Evolutionary conservation across 2,113 vertebrate genomes (phyloP), one percentile per base, ranked within the genome.

Genomic region (Odontophorus gujanensis): DNA sequence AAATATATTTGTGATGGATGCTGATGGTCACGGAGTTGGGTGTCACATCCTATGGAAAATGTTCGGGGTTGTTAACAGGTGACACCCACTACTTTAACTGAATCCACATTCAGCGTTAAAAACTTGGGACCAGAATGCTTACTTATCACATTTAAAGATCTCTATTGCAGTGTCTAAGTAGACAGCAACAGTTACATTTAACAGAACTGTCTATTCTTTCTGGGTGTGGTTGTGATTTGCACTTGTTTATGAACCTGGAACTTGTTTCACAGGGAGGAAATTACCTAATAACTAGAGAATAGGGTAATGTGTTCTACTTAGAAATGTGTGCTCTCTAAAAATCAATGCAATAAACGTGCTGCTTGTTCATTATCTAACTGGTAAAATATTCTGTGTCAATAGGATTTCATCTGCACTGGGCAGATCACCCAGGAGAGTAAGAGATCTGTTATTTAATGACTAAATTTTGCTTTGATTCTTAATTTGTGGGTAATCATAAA

Each of bases 251-350:
- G 21, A 43, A 8, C 40, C 59, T 32, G 36, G 72, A 91, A 96
- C 82, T 86, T 25, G 17, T 36, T 89, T 95, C 75, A 76, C 38
- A n/a, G 84, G 47, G 50, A 63, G 45, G 45, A 42, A 87, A 81
- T 75, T 87, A 72, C 20, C 17, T 77, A 73, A 77, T 61, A 95
- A 81, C 36, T 47, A 65, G 87, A 93, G 95, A 96, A 92, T 73
- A 85, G 45, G 16, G 14, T 91, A 25, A 43, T 42, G 10, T 45
- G 43, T 66, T 92, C 81, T 15, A 8, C 59, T 92, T 94, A 45
- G 76, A 92, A 97, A 93, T 48, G 85, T 84, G 86, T 94, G 76
- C 89, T 95, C 62, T 80, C 94, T 97, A 92, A 95, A 97, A 97
- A 92, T 80, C 81, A 85, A 86, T 94, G 81, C 80, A 82, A 51